Percentiles rank a stretch among this genome's conserved stretches.
Conservation (phyloP, 2,797 vertebrate species). For the Rhinatrema bivittatum region DNA sequence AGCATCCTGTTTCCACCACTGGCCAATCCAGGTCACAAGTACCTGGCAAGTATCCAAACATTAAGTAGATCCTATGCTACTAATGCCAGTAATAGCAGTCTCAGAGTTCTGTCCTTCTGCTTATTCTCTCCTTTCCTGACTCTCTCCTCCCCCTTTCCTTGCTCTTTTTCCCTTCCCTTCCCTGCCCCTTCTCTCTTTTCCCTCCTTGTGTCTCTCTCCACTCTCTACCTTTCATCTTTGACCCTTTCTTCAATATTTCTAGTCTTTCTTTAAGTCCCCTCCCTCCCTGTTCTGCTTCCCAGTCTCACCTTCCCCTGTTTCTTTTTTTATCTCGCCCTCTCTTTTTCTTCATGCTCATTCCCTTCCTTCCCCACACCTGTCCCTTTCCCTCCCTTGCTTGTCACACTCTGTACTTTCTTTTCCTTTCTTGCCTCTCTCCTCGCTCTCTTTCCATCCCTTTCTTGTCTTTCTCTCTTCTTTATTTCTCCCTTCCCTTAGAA, state of each 20-base stretch:
- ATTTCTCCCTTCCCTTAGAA: no score
- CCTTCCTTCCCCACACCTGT: not conserved
- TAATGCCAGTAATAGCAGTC: no score
- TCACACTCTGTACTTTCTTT: no score
- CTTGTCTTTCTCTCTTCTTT: no score
- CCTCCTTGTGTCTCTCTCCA: no score
- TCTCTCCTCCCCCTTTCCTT: no score
- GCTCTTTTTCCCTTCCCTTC: not conserved
- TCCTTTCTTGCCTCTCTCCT: not conserved
- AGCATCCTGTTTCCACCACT: no score
- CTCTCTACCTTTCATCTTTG: not conserved
- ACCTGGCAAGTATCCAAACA: no score
- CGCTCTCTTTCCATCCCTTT: not conserved
- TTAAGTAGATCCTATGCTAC: no score
- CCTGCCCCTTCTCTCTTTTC: not conserved
- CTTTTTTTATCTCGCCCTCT: not conserved
- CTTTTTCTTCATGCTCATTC: not conserved
- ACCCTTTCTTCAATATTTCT: not conserved
- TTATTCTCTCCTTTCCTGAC: no score
- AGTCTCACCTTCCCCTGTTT: not conserved
- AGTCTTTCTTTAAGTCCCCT: fast-evolving
- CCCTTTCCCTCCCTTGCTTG: not conserved
- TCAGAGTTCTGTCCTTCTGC: no score
- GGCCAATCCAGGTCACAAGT: no score
- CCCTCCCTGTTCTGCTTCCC: not conserved